A percentile compares a stretch with the other conserved stretches of the same genome.
Conservation (phyloP, 2,797 vertebrate genomes). For the Rachycentron canadum region DNA sequence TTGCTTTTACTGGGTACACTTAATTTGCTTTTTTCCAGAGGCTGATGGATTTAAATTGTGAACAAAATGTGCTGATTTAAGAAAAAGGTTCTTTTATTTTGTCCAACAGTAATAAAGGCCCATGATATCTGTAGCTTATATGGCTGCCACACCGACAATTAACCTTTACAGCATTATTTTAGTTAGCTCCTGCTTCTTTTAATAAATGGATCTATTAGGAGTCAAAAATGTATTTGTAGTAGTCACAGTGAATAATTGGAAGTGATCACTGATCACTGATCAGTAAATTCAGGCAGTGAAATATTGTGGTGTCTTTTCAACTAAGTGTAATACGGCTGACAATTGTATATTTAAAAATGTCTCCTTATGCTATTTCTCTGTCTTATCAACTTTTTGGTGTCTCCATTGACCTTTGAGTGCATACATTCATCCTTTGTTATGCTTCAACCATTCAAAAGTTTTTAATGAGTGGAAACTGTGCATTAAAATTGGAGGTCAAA, state of each 20-base stretch:
- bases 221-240: neutral
- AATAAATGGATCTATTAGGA: neutral
- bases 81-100: neutral
- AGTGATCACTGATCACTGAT: neutral
- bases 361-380: neutral
- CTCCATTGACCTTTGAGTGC: neutral
- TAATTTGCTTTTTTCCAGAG: neutral
- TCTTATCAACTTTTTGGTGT: neutral
- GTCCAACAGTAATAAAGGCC: neutral
- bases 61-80: neutral
- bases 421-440: neutral
- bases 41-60: neutral
- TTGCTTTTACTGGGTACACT: neutral
- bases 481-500: neutral
- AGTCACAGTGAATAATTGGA: neutral
- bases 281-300: neutral
- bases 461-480: neutral
- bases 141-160: neutral
- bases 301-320: neutral
- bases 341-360: neutral
- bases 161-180: neutral
- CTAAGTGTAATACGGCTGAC: neutral
- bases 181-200: slow-evolving; percentile 2
- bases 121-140: neutral
- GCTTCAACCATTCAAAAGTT: neutral